Evolutionary conservation across 2,888 invertebrate genomes (phyloP).

Genomic region (Nasonovia ribisnigri): DNA sequence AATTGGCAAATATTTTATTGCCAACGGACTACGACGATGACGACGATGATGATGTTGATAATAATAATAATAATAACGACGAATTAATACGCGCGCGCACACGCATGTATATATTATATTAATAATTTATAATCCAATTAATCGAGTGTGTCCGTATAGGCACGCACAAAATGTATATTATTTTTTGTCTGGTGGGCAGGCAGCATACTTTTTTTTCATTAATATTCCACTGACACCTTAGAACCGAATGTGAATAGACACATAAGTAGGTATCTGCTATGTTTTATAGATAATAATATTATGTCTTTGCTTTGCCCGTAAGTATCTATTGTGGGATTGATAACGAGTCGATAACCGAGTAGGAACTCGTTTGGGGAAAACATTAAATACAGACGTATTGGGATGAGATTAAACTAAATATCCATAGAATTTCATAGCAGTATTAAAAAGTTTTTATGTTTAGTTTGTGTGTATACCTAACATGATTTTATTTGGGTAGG

Average conservation of each 20-base stretch:
- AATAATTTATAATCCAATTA: conserved; percentile 16
- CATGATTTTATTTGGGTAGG: neutral
- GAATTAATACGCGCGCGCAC: neutral
- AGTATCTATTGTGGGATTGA: neutral
- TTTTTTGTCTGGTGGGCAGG: neutral
- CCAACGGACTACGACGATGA: neutral
- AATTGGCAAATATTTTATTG: conserved; percentile 42
- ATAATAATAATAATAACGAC: too few relatives aligned
- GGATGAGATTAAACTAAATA: neutral
- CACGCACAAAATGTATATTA: neutral
- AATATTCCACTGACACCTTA: neutral
- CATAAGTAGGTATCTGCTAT: neutral
- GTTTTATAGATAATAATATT: neutral
- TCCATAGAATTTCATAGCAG: neutral
- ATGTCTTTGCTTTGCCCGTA: neutral
- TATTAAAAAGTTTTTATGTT: neutral
- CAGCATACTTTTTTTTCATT: neutral
- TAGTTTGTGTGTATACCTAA: neutral
- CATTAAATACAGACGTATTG: neutral
- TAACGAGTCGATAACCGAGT: neutral
- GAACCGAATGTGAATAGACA: neutral
- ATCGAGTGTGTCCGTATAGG: neutral
- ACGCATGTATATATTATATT: neutral
- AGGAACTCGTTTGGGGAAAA: neutral
- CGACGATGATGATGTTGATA: neutral